Percentiles rank a stretch among this genome's conserved stretches.
phyloP scores from a whole-genome alignment of 2,113 vertebrate species.

The Lota lota region DNA sequence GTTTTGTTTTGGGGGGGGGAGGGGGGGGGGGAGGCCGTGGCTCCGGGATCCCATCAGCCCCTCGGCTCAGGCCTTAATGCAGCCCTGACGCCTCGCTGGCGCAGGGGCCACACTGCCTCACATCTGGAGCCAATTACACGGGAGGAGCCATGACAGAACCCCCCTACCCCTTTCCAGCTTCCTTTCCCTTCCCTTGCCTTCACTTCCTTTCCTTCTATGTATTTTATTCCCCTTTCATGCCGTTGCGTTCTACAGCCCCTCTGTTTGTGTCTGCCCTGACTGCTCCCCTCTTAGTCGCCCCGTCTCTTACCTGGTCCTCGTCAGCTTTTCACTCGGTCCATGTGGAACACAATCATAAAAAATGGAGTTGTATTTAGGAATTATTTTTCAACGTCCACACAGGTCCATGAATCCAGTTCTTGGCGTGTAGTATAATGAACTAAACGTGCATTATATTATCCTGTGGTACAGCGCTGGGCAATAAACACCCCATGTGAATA shows the following conservation, averaged over 20 bases:
- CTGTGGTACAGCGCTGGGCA: conserved; percentile 31
- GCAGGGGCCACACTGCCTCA: conserved; percentile 66
- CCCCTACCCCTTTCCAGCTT: conserved; percentile 27
- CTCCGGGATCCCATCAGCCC: conserved; percentile 56
- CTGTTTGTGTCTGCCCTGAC: conserved; percentile 19
- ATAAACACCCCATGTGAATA: conserved; percentile 61
- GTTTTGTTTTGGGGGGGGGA: conserved; percentile 19
- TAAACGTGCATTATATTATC: conserved; percentile 40
- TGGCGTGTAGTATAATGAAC: background rate
- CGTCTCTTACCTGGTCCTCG: no score
- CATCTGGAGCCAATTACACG: conserved; percentile 76
- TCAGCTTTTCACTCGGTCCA: background rate
- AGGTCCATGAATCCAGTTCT: background rate
- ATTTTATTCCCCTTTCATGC: conserved; percentile 45
- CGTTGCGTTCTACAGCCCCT: conserved; percentile 40
- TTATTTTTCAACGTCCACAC: background rate
- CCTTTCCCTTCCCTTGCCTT: background rate
- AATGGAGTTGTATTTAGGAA: background rate
- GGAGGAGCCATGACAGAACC: conserved; percentile 65
- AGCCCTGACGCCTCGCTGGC: conserved; percentile 73
- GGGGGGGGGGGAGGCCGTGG: conserved; percentile 39
- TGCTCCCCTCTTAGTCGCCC: conserved; percentile 3
- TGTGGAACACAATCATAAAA: background rate
- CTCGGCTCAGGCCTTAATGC: conserved; percentile 73
- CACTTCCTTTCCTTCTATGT: background rate